These are phyloP conservation scores for Anoplophora glabripennis DNA, from an alignment of 1,140 invertebrate genomes.

Conservation along the genomic window DNA sequence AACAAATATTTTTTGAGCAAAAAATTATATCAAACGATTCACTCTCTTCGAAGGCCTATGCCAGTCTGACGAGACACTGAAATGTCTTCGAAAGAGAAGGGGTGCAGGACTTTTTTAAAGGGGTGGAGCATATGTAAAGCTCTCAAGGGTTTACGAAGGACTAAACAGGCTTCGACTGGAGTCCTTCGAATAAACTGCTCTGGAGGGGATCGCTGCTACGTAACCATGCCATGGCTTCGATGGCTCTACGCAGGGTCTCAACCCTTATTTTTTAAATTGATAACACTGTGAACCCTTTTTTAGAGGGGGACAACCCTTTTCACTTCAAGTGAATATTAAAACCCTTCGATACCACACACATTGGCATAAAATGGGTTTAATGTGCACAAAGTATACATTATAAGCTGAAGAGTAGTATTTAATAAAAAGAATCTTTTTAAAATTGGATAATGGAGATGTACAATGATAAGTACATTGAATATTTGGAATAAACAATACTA, in stretches of 20 bases:
- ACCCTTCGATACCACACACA: too few relatives aligned
- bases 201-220: constrained; percentile 23
- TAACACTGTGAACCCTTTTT: constrained; percentile 22
- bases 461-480: too few relatives aligned
- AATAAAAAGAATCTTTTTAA: too few relatives aligned
- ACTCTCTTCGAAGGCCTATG: neutral
- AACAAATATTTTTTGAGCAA: too few relatives aligned
- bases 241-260: constrained; percentile 13
- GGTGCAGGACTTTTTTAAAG: constrained; percentile 22
- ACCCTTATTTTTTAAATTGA: constrained; percentile 24
- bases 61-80: neutral
- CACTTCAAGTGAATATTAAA: neutral
- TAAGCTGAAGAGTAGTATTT: too few relatives aligned
- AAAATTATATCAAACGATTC: too few relatives aligned
- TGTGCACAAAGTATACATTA: too few relatives aligned
- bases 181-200: constrained; percentile 18
- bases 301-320: constrained; percentile 32
- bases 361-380: too few relatives aligned
- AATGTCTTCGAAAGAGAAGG: neutral
- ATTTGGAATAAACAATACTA: too few relatives aligned
- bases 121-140: constrained; percentile 39
- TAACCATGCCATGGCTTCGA: neutral
- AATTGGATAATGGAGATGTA: too few relatives aligned
- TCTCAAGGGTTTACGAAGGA: constrained; percentile 26
- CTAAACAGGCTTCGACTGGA: constrained; percentile 22